A percentile compares a stretch with the other conserved stretches of the same genome.
phyloP scores from a whole-genome alignment of 2,888 invertebrate genomes.

The Agriopis marginaria region DNA sequence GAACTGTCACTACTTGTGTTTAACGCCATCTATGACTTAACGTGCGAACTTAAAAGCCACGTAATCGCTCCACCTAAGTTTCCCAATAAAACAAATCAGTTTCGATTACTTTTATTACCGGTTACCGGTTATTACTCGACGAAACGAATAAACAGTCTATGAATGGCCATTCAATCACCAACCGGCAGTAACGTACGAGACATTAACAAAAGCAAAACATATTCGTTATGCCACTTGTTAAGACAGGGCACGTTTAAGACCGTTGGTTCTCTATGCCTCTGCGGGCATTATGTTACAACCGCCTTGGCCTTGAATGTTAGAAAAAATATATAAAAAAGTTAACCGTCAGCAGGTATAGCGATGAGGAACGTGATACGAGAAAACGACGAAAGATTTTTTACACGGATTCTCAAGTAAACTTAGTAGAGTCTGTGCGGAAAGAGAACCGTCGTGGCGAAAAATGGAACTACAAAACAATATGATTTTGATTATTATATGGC shows the following conservation, averaged over 20 bases:
- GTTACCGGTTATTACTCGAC: conserved; percentile 14
- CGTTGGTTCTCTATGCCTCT: conserved; percentile 25
- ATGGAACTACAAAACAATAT: too few species aligned
- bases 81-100: not conserved
- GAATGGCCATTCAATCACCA: conserved; percentile 33
- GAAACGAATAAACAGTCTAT: conserved; percentile 18
- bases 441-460: too few species aligned
- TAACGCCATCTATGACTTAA: conserved; percentile 27
- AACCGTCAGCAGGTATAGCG: conserved; percentile 63
- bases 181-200: conserved; percentile 30
- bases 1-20: not conserved
- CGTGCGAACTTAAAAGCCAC: conserved; percentile 3
- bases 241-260: conserved; percentile 35
- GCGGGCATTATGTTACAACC: conserved; percentile 45
- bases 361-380: conserved; percentile 58
- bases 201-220: conserved; percentile 36
- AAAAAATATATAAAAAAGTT: conserved; percentile 45
- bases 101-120: conserved; percentile 12
- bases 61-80: not conserved
- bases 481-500: too few species aligned
- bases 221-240: conserved; percentile 21
- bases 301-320: conserved; percentile 58
- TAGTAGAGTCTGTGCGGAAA: too few species aligned
- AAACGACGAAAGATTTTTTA: conserved; percentile 44
- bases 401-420: conserved; percentile 12